Base-by-base conservation (phyloP, 35 echinoderm and acorn worm genomes). In the Anneissia japonica region DNA sequence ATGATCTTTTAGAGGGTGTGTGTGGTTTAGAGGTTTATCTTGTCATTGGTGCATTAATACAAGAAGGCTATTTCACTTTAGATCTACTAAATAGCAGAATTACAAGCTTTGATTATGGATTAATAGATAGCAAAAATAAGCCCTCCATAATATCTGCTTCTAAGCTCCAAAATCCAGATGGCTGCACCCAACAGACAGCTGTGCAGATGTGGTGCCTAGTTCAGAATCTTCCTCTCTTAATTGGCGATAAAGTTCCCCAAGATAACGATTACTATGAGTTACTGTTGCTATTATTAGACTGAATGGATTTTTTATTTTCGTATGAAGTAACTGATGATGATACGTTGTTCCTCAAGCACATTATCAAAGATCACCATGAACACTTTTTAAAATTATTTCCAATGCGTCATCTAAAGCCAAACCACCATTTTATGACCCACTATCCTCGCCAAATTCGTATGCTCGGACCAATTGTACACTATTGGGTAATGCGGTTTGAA, bases 401-500 rank as follows among this genome's bases (percentile, higher is more conserved):
- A 51, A 6, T 77, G 3, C 16, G 28, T 0, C 36, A 77, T 13
- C n/a, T 86, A 30, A 86, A 86, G 31, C 74, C 37, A 10, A 86
- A 86, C 0, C 37, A 86, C 9, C 84, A 78, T 46, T 46, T 77
- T 32, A 86, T 86, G 84, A 72, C 21, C 5, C 74, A 86, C 74
- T 86, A 86, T 35, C 84, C 84, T 30, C 1, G 10, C 30, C 38
- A 72, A 32, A 72, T 31, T 7, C 23, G 21, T 4, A 46, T 77
- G 14, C 36, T 86, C 33, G 84, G 74, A 7, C 84, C 73, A n/a
- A 39, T 86, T 16, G 21, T 38, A 23, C 84, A 45, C 23, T 77
- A 77, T 85, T 85, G 73, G 83, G 7, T 64, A 35, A 85, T 85
- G 46, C 72, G 83, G 14, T 85, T 85, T 85, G 73, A 77, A 46